phyloP scores from a whole-genome alignment of 2,797 vertebrate genomes.

The Limosa lapponica region DNA sequence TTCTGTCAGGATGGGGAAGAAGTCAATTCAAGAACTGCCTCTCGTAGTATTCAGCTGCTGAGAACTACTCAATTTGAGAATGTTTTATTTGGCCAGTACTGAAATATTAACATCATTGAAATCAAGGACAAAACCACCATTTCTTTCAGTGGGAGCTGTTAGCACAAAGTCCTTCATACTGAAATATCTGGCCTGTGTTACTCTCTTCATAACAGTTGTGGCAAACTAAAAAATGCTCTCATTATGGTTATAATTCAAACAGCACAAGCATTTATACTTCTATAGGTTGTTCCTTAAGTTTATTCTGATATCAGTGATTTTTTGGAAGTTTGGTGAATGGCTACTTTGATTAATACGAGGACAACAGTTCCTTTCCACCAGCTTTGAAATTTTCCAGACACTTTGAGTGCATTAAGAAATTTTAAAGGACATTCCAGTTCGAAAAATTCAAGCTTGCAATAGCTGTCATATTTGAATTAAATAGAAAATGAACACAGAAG shows the following conservation, averaged over 20 bases:
- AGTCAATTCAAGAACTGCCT: not conserved
- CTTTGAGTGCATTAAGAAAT: not conserved
- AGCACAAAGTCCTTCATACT: not conserved
- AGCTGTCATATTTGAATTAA: not conserved
- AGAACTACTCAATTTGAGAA: not conserved
- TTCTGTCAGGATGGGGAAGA: not conserved
- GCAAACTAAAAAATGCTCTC: not conserved
- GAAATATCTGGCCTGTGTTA: not conserved
- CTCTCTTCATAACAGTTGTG: not conserved
- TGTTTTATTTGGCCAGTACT: not conserved
- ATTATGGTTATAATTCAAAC: not conserved
- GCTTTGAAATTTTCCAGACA: not conserved
- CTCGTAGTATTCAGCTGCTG: not conserved
- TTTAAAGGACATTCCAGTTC: not conserved
- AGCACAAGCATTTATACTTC: not conserved
- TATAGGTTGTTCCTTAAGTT: not conserved
- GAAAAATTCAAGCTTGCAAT: not conserved
- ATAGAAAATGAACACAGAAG: not conserved
- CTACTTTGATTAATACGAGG: not conserved
- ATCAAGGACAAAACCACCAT: not conserved
- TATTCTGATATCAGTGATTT: not conserved
- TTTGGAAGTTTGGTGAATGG: not conserved
- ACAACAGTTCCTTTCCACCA: not conserved
- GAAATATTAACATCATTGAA: not conserved
- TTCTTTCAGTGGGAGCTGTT: not conserved